Conservation (phyloP, 2,113 vertebrate species). For the Catharus fuscescens region DNA sequence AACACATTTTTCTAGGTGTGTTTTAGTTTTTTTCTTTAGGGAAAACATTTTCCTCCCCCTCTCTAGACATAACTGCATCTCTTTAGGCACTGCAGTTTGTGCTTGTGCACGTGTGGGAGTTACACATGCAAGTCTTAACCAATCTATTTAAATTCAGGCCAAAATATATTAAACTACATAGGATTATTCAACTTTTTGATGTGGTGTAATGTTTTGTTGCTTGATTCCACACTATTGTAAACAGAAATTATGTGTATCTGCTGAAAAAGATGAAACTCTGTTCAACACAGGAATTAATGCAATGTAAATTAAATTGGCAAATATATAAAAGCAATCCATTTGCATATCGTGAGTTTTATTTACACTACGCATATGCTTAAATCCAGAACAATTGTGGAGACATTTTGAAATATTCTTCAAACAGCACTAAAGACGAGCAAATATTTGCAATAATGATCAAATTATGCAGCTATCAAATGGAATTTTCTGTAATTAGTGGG, state of each 20-base stretch:
- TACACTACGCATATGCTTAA: not conserved
- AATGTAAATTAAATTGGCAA: not conserved
- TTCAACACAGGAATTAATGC: not conserved
- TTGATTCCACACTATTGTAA: not conserved
- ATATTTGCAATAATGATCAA: slow-evolving; percentile 59
- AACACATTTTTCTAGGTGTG: not conserved
- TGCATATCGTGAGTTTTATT: slow-evolving; percentile 5
- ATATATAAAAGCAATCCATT: not conserved
- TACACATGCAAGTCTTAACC: not conserved
- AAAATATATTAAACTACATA: not conserved
- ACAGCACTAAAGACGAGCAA: not conserved
- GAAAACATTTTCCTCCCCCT: not conserved
- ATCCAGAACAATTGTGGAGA: slow-evolving; percentile 33
- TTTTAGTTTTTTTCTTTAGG: not conserved
- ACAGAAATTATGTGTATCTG: not conserved
- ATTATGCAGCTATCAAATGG: slow-evolving; percentile 55
- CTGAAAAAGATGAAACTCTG: not conserved
- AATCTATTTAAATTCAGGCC: not conserved
- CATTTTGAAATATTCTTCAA: slow-evolving; percentile 20
- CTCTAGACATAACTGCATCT: not conserved
- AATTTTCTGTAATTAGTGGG: slow-evolving; percentile 60
- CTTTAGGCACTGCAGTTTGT: not conserved
- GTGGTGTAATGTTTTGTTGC: not conserved
- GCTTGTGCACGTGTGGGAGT: not conserved
- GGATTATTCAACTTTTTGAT: not conserved